These are phyloP conservation scores for Synanthedon andrenaeformis DNA, from an alignment of 2,888 invertebrate species.

Conservation along the genomic window DNA sequence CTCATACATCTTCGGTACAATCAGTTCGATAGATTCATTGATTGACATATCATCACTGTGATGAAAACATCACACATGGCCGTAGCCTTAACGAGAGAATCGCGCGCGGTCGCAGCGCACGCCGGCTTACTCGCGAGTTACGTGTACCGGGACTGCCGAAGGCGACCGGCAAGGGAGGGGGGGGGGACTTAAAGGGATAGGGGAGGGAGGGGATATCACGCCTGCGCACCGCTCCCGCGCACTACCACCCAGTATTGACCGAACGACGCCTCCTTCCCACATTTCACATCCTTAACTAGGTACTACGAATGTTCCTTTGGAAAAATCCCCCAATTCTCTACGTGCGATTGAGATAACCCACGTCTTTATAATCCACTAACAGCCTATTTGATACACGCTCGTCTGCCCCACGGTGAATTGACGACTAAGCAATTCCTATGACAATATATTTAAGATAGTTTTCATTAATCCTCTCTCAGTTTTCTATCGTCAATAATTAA, in stretches of 20 bases:
- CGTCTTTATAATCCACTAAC: conserved; percentile 25
- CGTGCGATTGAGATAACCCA: conserved; percentile 55
- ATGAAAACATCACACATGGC: conserved; percentile 68
- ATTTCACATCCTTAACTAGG: conserved; percentile 68
- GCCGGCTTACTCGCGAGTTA: conserved; percentile 66
- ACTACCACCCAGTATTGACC: conserved; percentile 68
- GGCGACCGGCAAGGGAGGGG: conserved; percentile 28
- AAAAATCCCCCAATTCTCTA: conserved; percentile 58
- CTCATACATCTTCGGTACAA: conserved; percentile 40
- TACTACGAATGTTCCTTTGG: conserved; percentile 61
- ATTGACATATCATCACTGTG: conserved; percentile 45
- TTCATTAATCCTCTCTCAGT: too few relatives aligned
- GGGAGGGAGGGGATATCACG: conserved; percentile 38
- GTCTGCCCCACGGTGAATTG: too few relatives aligned
- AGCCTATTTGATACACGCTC: conserved; percentile 1
- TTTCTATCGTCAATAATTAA: too few relatives aligned
- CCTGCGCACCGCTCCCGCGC: conserved; percentile 57
- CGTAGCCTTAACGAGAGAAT: conserved; percentile 36
- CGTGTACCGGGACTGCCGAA: conserved; percentile 24
- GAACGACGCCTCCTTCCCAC: conserved; percentile 67
- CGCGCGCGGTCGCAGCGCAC: conserved; percentile 63
- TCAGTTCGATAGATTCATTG: conserved; percentile 22
- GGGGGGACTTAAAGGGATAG: conserved; percentile 5
- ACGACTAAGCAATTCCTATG: too few relatives aligned
- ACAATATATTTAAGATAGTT: too few relatives aligned